Evolutionary conservation across 2,888 invertebrate genomes (phyloP), one percentile per base, ranked within the genome.

Genomic region (Scaptomyza cyrtandrae): DNA sequence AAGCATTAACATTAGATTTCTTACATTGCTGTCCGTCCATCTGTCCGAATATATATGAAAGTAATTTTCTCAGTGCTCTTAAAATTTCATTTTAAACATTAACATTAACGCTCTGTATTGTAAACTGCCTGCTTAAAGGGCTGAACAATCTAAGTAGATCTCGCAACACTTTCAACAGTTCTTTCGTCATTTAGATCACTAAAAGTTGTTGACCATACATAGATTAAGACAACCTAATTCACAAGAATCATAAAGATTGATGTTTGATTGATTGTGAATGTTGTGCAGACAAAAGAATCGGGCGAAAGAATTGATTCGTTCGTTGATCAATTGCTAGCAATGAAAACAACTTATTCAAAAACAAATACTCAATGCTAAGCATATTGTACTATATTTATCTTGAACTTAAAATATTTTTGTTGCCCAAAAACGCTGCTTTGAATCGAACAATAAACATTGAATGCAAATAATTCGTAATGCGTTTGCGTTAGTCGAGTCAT

Each of bases 321-420:
- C 2, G 24, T 24, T 24, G 24, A 24, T 5, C 24, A 24, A 24
- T 4, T 24, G 24, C 24, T 4, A 29, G 29, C 4, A 1, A 14
- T 7, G 1, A 39, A 39, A 14, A 37, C n/a, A 35, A 52, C 14
- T 24, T 11, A 52, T 27, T 52, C 19, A n/a, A 9, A 52, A 52
- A 24, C 27, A 14, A 7, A 14, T 52, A 39, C 52, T 52, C 39
- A 52, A 52, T 52, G 52, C 52, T 52, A 52, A 39, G 52, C 52
- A 52, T 52, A 27, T 27, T 13, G 52, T 52, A 9, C 9, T 41
- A 39, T 52, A 9, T 10, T 41, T 14, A 52, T 27, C 27, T 27
- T 27, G 39, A 52, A 37, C 14, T 11, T 37, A 2, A 19, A 19
- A 19, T 19, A 19, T 19, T 19, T 19, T 1, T 19, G 19, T 19